phyloP scores from a whole-genome alignment of 1,140 invertebrate species.

The Popillia japonica region DNA sequence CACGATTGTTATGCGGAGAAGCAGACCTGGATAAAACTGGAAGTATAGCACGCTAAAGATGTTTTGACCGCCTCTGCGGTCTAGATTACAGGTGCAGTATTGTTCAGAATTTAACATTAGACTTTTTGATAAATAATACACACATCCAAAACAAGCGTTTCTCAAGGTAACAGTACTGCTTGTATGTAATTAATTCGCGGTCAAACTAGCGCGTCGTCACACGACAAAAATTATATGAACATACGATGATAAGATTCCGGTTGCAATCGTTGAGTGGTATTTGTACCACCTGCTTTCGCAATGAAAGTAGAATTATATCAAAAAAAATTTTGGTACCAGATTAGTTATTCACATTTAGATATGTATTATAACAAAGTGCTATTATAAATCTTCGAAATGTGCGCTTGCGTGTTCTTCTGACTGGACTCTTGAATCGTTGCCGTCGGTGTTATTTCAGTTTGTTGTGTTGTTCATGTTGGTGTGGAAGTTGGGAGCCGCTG shows the following conservation, averaged over 20 bases:
- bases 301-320: background rate
- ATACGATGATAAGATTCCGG: background rate
- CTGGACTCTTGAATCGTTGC: constrained; percentile 28
- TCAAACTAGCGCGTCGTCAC: background rate
- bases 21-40: background rate
- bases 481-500: constrained; percentile 13
- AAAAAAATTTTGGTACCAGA: background rate
- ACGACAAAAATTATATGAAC: background rate
- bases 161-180: background rate
- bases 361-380: background rate
- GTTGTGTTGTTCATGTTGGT: constrained; percentile 31
- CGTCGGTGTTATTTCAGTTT: constrained; percentile 26
- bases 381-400: constrained; percentile 23
- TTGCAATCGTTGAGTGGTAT: background rate
- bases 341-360: constrained; percentile 19
- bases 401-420: constrained; percentile 12
- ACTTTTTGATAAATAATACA: background rate
- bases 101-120: background rate
- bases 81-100: background rate
- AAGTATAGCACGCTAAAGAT: background rate
- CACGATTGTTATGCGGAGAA: background rate
- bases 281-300: background rate
- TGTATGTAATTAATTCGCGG: background rate
- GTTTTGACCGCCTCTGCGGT: background rate
- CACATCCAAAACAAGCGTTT: background rate